Evolutionary conservation across 2,888 invertebrate species (phyloP).

Genomic region (Clostera curtula): DNA sequence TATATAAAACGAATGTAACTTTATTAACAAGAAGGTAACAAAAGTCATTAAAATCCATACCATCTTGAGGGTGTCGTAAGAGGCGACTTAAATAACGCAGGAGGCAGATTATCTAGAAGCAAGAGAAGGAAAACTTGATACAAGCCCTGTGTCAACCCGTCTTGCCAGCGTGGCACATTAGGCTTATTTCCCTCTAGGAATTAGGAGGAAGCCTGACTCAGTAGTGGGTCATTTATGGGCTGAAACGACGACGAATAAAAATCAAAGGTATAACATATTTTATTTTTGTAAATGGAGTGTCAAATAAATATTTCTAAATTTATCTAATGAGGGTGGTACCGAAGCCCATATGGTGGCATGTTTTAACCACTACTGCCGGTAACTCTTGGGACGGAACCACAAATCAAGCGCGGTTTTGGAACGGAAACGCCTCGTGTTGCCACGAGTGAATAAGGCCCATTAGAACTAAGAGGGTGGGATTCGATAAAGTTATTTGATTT

Average conservation of each 20-base stretch:
- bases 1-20: conserved; percentile 5
- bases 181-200: no score
- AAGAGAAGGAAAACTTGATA: no score
- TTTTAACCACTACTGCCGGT: conserved; percentile 45
- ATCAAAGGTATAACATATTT: conserved; percentile 5
- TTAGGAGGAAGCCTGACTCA: no score
- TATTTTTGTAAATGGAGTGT: conserved; percentile 13
- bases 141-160: no score
- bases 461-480: conserved; percentile 42
- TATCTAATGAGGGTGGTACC: conserved; percentile 32
- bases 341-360: conserved; percentile 54
- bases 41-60: no score
- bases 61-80: no score
- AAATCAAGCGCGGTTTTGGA: conserved; percentile 66
- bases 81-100: no score
- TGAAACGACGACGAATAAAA: neutral
- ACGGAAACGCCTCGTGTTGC: conserved; percentile 52
- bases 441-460: conserved; percentile 53
- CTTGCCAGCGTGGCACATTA: no score
- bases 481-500: conserved; percentile 22
- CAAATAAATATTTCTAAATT: conserved; percentile 37
- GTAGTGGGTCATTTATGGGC: no score
- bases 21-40: no score
- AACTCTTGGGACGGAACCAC: conserved; percentile 60
- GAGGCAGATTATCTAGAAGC: no score